Evolutionary conservation across 2,797 vertebrate genomes (phyloP).

Genomic region (Esox masquinongy): DNA sequence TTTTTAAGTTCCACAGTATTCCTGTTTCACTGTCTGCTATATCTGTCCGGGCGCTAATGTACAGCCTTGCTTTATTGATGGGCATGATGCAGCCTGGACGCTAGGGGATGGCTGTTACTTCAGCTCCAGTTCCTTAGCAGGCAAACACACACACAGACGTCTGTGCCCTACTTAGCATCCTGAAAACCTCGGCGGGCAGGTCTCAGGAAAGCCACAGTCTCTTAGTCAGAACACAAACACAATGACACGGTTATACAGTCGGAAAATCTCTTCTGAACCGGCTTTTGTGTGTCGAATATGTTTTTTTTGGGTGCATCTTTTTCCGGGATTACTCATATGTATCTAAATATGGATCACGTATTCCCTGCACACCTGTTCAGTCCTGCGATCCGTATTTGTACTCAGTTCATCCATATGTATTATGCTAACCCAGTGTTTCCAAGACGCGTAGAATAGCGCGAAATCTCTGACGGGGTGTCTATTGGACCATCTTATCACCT

Average conservation of each 20-base stretch:
- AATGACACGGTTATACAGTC: constrained; percentile 2
- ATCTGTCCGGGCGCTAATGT: constrained; percentile 21
- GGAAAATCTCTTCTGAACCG: constrained; percentile 1
- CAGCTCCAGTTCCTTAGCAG: constrained; percentile 70
- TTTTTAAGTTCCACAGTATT: not conserved
- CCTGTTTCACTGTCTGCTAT: constrained; percentile 17
- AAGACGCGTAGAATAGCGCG: not conserved
- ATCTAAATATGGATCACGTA: not conserved
- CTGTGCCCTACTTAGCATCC: constrained; percentile 6
- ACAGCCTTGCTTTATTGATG: constrained; percentile 71
- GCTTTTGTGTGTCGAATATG: not conserved
- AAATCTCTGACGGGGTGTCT: not conserved
- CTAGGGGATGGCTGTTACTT: constrained; percentile 70
- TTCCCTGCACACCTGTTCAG: not conserved
- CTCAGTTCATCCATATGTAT: not conserved
- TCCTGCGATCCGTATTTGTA: not conserved
- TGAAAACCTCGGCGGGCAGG: not conserved
- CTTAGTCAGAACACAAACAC: constrained; percentile 31
- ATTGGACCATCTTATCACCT: not conserved
- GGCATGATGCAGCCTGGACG: constrained; percentile 55
- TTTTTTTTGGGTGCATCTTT: too few relatives aligned
- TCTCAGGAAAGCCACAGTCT: not conserved
- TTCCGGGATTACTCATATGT: not conserved
- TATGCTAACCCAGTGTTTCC: not conserved
- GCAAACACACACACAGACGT: constrained; percentile 8